Percentiles rank a stretch among this genome's conserved stretches.
These are phyloP conservation scores for Acronicta leporina DNA, from an alignment of 2,888 invertebrate genomes.

Conservation along the genomic window DNA sequence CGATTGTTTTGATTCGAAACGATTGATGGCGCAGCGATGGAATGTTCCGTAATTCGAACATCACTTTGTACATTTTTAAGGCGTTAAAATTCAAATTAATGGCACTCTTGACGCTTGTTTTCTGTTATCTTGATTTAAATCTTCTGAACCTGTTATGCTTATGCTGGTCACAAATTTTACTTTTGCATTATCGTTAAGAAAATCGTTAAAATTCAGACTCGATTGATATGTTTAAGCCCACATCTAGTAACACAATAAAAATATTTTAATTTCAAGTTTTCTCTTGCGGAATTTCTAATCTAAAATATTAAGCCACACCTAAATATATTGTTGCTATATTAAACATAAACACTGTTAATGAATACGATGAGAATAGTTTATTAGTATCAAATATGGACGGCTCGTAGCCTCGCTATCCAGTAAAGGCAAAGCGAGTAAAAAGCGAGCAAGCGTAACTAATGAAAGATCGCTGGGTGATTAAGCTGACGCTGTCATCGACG, in stretches of 20 bases:
- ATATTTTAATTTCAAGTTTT: slow-evolving; percentile 28
- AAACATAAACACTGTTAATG: slow-evolving; percentile 13
- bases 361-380: slow-evolving; percentile 13
- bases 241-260: slow-evolving; percentile 16
- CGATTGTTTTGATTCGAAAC: slow-evolving; percentile 85
- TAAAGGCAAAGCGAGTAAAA: slow-evolving; percentile 66
- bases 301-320: background rate
- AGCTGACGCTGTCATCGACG: slow-evolving; percentile 78
- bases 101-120: slow-evolving; percentile 44
- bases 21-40: slow-evolving; percentile 72
- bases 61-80: slow-evolving; percentile 43
- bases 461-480: slow-evolving; percentile 81
- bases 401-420: slow-evolving; percentile 55
- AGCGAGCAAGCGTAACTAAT: slow-evolving; percentile 78
- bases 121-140: slow-evolving; percentile 53
- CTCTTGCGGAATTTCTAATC: slow-evolving; percentile 10
- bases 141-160: slow-evolving; percentile 42
- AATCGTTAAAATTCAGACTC: slow-evolving; percentile 38
- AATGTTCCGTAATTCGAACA: slow-evolving; percentile 59
- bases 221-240: slow-evolving; percentile 22
- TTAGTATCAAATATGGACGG: slow-evolving; percentile 43
- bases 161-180: slow-evolving; percentile 19
- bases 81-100: slow-evolving; percentile 57
- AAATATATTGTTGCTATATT: slow-evolving; percentile 11
- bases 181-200: slow-evolving; percentile 36